Evolutionary conservation across 2,113 vertebrate genomes (phyloP), one percentile per base, ranked within the genome.

Genomic region (Geothlypis trichas): DNA sequence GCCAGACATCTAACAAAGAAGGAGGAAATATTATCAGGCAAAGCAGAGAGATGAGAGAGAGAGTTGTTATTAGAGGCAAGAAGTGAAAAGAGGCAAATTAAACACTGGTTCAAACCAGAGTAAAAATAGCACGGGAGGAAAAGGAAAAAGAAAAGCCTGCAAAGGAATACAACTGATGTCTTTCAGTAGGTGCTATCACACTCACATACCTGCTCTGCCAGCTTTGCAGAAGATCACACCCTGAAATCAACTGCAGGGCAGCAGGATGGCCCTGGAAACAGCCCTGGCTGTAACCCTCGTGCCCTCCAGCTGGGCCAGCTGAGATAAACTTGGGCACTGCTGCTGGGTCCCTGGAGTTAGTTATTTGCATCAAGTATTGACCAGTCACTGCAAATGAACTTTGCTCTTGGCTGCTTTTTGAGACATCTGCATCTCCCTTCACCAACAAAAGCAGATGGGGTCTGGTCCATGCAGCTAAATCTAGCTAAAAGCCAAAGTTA

Each of bases 1-100:
- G 88, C 26, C 35, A 93, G 41, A 87, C 74, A 75, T 44, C 68
- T 85, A 65, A 91, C 30, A 88, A 83, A 94, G 69, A 47, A 68
- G 19, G 51, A 86, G 39, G 37, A 67, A 74, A 73, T 92, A 92
- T 24, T 11, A 63, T 63, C 58, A 81, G 76, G 59, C 41, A 88
- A 93, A 96, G 74, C 39, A 65, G 46, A 26, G 54, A 92, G 75
- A 69, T 57, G 73, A 75, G n/a, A 44, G 41, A 49, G 79, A 51
- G 65, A 41, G 54, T 17, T 49, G 30, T 87, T 73, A 49, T 67
- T 58, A 80, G 74, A 88, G 46, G 33, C 61, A 73, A 81, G n/a
- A 74, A 87, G 28, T 76, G 62, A 94, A 94, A 93, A 94, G 77
- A 94, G 10, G 78, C 78, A 92, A 93, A 95, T 95, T 88, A 96